Evolutionary conservation across 2,888 invertebrate genomes (phyloP).

Genomic region (Plusia festucae): DNA sequence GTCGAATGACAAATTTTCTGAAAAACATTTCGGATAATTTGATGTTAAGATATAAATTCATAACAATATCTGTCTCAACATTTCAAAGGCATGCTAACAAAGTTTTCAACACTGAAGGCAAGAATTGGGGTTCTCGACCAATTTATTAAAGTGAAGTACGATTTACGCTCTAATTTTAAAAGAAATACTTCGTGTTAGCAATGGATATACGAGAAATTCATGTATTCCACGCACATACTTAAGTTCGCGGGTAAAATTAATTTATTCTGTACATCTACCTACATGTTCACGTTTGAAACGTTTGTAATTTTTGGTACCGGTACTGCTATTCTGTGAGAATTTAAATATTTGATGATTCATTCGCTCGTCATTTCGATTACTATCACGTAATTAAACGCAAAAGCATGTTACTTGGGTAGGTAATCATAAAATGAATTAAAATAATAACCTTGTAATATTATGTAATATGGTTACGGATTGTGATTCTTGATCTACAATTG

Average conservation of each 20-base stretch:
- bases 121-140: conserved; percentile 50
- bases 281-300: conserved; percentile 36
- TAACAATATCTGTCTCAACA: conserved; percentile 58
- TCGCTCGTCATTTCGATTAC: conserved; percentile 15
- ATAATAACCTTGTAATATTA: not conserved
- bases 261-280: conserved; percentile 48
- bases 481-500: not conserved
- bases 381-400: not conserved
- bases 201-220: conserved; percentile 40
- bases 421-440: conserved; percentile 11
- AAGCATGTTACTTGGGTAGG: conserved; percentile 31
- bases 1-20: conserved; percentile 45
- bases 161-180: conserved; percentile 54
- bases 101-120: conserved; percentile 56
- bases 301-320: conserved; percentile 47
- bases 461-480: conserved; percentile 1
- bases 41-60: conserved; percentile 50
- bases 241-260: conserved; percentile 51
- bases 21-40: conserved; percentile 44
- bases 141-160: conserved; percentile 55
- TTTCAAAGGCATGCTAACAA: conserved; percentile 57
- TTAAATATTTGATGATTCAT: conserved; percentile 28
- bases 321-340: conserved; percentile 25
- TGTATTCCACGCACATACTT: conserved; percentile 49
- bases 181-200: conserved; percentile 55